Evolutionary conservation across 2,113 vertebrate genomes (phyloP).

Genomic region (Syrrhaptes paradoxus): DNA sequence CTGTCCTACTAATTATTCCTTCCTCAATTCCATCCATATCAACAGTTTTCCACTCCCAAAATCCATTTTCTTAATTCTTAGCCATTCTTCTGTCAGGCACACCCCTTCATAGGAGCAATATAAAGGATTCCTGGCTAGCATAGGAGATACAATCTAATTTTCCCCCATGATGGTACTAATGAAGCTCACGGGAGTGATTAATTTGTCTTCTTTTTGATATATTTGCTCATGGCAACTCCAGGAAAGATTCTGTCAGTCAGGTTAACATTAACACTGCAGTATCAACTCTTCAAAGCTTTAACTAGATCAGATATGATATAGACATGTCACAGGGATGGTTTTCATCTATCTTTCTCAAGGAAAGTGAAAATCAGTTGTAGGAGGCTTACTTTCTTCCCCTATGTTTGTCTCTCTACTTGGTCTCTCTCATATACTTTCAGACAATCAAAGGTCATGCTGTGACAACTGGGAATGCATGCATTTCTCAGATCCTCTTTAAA

Average conservation of each 20-base stretch:
- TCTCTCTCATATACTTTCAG: neutral
- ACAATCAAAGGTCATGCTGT: neutral
- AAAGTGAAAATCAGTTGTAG: neutral
- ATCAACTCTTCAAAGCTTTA: slow-evolving; percentile 7
- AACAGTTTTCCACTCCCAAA: neutral
- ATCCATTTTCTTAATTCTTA: neutral
- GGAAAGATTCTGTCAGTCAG: neutral
- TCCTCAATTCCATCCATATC: neutral
- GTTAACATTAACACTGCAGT: neutral
- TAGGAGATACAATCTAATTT: neutral
- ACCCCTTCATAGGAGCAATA: neutral
- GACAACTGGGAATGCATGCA: neutral
- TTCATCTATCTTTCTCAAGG: neutral
- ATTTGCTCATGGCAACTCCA: neutral
- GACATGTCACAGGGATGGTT: neutral
- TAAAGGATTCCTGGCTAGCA: neutral
- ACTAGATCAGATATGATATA: neutral
- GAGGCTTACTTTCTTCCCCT: neutral
- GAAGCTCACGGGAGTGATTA: neutral
- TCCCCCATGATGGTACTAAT: neutral
- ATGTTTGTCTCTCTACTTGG: neutral
- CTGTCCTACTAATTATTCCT: neutral
- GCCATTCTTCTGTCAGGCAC: neutral
- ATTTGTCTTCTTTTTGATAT: neutral
- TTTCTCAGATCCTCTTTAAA: slow-evolving; percentile 10